Evolutionary conservation across 2,113 vertebrate species (phyloP), one percentile per base, ranked within the genome.

Genomic region (Lepus europaeus): DNA sequence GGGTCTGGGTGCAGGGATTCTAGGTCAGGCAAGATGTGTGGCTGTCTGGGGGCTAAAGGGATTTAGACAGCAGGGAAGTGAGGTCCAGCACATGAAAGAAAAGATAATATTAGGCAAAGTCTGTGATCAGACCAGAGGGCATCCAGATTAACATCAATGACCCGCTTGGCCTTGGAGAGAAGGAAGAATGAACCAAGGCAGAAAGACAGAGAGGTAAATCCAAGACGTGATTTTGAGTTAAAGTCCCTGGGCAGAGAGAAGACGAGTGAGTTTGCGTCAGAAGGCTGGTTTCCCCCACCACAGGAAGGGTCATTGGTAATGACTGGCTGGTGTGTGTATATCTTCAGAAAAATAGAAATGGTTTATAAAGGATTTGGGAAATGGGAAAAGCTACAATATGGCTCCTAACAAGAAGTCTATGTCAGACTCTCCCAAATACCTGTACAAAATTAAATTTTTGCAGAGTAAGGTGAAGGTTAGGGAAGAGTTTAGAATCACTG

Each of bases 311-410:
- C 79, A 27, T 14, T 87, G 76, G 53, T 33, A 89, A 87, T 87
- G 33, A 51, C 13, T 20, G 25, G 66, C n/a, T 25, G 6, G 2
- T 49, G 22, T 9, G 8, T 3, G 2, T 39, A 12, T 23, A 25
- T 9, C 31, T 39, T 89, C 20, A 61, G 49, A 56, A 91, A 80
- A 82, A 53, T n/a, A 87, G 61, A 73, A 91, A 53, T 87, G 27
- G 22, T 66, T 89, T 77, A 25, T 63, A 88, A 93, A 87, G 77
- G 84, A 83, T 29, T 68, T 68, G n/a, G n/a, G 23, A 89, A 81
- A 70, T 59, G 51, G 39, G 3, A n/a, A 10, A 49, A 77, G 70
- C 19, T 66, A 69, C 86, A 66, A 64, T 23, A 53, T 33, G 16
- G 36, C 53, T 93, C 53, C 49, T 29, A 90, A 61, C 7, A 36